Conservation (phyloP, 2,888 invertebrate species). For the Agrochola lota region DNA sequence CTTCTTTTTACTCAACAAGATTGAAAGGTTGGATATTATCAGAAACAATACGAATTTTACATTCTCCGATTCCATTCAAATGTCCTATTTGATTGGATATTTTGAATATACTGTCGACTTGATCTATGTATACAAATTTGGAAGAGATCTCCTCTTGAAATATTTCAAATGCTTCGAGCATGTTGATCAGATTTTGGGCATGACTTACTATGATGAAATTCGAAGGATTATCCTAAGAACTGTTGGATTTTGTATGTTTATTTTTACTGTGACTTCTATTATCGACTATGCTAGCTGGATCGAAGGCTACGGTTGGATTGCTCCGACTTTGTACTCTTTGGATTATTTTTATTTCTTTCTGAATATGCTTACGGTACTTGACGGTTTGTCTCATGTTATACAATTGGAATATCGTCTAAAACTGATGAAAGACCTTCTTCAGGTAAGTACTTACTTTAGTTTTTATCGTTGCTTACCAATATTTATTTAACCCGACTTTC, state of each 20-base stretch:
- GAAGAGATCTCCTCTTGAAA: constrained; percentile 47
- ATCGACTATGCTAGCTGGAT: constrained; percentile 56
- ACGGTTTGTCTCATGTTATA: constrained; percentile 59
- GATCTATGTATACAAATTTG: constrained; percentile 59
- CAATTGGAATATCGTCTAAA: constrained; percentile 66
- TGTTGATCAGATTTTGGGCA: constrained; percentile 63
- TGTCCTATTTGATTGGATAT: constrained; percentile 57
- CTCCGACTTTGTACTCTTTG: constrained; percentile 40
- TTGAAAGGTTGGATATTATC: constrained; percentile 19
- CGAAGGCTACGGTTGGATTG: constrained; percentile 23
- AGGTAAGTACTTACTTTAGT: constrained; percentile 23
- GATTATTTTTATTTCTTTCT: constrained; percentile 66
- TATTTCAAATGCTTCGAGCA: constrained; percentile 61
- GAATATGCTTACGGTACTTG: constrained; percentile 57
- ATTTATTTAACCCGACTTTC: background rate
- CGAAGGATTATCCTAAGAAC: constrained; percentile 43
- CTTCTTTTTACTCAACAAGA: constrained; percentile 37
- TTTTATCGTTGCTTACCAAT: background rate
- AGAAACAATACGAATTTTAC: constrained; percentile 17
- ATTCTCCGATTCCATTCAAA: constrained; percentile 56
- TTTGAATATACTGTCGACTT: constrained; percentile 63
- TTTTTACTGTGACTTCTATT: constrained; percentile 4
- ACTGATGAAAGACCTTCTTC: constrained; percentile 37
- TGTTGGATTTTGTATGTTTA: constrained; percentile 22
- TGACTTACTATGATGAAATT: constrained; percentile 56